Evolutionary conservation across 2,888 invertebrate species (phyloP).

Genomic region (Erebia aethiops): DNA sequence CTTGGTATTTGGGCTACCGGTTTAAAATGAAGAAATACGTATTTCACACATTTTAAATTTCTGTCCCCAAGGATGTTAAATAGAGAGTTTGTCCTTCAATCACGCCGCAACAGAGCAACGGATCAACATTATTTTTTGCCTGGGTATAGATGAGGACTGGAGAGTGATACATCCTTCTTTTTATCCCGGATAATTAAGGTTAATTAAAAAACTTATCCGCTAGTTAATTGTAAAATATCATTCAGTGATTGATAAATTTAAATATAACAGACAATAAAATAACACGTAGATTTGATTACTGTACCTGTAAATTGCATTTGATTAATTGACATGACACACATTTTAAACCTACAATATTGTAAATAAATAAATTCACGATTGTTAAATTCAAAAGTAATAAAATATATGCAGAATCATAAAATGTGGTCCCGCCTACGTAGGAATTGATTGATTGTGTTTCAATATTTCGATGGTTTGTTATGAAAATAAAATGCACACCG

Average conservation of each 20-base stretch:
- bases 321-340: slow-evolving; percentile 3
- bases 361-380: slow-evolving; percentile 5
- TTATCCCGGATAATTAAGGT: too few species aligned
- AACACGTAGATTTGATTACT: neutral
- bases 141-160: too few species aligned
- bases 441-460: slow-evolving; percentile 8
- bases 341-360: neutral
- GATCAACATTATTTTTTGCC: too few species aligned
- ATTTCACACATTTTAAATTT: too few species aligned
- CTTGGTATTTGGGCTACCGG: too few species aligned
- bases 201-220: too few species aligned
- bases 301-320: neutral
- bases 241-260: neutral
- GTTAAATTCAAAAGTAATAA: slow-evolving; percentile 7
- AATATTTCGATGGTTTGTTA: slow-evolving; percentile 3
- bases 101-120: too few species aligned
- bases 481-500: neutral
- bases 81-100: too few species aligned
- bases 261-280: neutral
- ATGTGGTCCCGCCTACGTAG: neutral
- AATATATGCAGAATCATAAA: slow-evolving; percentile 6
- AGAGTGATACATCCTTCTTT: too few species aligned
- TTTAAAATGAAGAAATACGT: too few species aligned
- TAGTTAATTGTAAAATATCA: neutral
- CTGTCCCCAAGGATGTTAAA: too few species aligned